These are phyloP conservation scores for Eospalax fontanierii DNA, from an alignment of 2,797 vertebrate species.

Conservation along the genomic window DNA sequence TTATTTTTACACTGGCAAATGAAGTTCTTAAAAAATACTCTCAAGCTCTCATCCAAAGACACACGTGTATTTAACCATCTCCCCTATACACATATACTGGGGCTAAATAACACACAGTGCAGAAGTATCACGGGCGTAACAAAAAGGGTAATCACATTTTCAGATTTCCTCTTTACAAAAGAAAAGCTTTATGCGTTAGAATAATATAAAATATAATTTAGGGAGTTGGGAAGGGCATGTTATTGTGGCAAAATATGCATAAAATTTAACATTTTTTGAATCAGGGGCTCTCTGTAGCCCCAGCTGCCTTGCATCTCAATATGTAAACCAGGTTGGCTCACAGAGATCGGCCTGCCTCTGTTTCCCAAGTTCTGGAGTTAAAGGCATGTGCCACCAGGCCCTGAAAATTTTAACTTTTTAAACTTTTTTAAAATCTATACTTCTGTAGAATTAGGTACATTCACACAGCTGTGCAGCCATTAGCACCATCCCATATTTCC, in stretches of 20 bases:
- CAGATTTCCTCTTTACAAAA: slow-evolving; percentile 59
- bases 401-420: not conserved
- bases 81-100: not conserved
- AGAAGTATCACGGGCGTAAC: slow-evolving; percentile 39
- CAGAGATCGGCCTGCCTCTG: too few relatives aligned
- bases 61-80: not conserved
- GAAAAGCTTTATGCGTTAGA: not conserved
- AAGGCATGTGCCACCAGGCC: too few relatives aligned
- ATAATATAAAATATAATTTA: slow-evolving; percentile 38
- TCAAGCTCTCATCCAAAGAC: slow-evolving; percentile 67
- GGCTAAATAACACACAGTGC: slow-evolving; percentile 25
- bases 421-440: slow-evolving; percentile 18
- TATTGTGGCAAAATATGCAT: slow-evolving; percentile 6
- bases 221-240: not conserved
- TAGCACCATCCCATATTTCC: not conserved
- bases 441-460: slow-evolving; percentile 18
- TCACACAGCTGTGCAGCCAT: not conserved
- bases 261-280: slow-evolving; percentile 9
- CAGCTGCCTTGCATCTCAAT: too few relatives aligned
- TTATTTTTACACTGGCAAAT: slow-evolving; percentile 68
- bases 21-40: slow-evolving; percentile 66
- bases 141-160: slow-evolving; percentile 64
- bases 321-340: too few relatives aligned
- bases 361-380: too few relatives aligned
- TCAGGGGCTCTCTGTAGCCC: too few relatives aligned